Evolutionary conservation across 2,888 invertebrate genomes (phyloP).

Genomic region (Neoaliturus tenellus): DNA sequence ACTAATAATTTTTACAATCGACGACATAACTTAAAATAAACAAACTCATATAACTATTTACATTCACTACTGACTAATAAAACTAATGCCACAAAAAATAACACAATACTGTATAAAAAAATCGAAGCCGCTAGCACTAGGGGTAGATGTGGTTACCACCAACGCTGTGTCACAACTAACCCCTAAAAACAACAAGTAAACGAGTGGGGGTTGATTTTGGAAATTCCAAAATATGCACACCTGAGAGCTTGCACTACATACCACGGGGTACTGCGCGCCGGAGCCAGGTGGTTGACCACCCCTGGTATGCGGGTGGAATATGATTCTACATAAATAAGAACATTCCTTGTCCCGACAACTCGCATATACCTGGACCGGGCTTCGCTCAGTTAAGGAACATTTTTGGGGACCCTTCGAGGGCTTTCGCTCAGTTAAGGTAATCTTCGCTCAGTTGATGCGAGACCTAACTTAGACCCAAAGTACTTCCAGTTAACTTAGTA

Average conservation of each 20-base stretch:
- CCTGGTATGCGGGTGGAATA: background rate
- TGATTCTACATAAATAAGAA: background rate
- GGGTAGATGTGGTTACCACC: conserved; percentile 23
- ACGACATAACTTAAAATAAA: conserved; percentile 14
- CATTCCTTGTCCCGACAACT: background rate
- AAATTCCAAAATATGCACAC: conserved; percentile 14
- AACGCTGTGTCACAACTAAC: conserved; percentile 29
- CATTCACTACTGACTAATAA: conserved; percentile 22
- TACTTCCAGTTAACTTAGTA: no score
- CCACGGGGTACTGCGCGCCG: conserved; percentile 19
- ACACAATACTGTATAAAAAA: conserved; percentile 22
- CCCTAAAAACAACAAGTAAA: conserved; percentile 26
- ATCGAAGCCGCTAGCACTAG: conserved; percentile 12
- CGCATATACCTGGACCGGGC: background rate
- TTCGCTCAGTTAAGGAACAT: background rate
- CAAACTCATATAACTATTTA: conserved; percentile 10
- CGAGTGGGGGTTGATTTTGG: conserved; percentile 15
- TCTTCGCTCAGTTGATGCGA: background rate
- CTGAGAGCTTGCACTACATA: conserved; percentile 22
- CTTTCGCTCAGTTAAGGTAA: background rate
- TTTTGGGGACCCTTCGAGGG: background rate
- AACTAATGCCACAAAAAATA: conserved; percentile 19
- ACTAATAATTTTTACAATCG: conserved; percentile 14
- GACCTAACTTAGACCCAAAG: no score
- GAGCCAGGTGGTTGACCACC: conserved; percentile 15